Evolutionary conservation across 2,797 vertebrate genomes (phyloP).

Genomic region (Megalops cyprinoides): DNA sequence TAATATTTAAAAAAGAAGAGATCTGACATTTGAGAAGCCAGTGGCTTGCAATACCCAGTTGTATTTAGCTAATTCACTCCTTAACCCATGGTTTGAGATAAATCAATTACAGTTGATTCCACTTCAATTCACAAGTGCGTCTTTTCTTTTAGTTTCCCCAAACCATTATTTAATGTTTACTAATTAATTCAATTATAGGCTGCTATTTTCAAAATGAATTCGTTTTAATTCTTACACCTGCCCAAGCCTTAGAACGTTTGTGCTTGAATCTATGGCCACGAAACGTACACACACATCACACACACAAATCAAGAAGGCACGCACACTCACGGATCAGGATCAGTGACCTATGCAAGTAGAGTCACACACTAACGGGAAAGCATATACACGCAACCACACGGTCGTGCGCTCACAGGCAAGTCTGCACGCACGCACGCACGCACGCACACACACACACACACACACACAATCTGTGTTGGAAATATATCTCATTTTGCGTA

Average conservation of each 20-base stretch:
- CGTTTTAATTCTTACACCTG: constrained; percentile 16
- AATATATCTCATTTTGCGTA: too few relatives aligned
- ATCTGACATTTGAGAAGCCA: constrained; percentile 90
- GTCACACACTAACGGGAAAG: neutral
- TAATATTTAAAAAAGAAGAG: constrained; percentile 85
- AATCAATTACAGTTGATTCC: constrained; percentile 93
- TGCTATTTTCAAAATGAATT: constrained; percentile 27
- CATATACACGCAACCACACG: constrained; percentile 15
- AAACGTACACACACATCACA: neutral
- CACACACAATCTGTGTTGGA: neutral
- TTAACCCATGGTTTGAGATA: constrained; percentile 91
- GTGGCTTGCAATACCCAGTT: constrained; percentile 91
- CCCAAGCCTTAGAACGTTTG: neutral
- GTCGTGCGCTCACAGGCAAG: neutral
- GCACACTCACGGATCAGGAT: neutral
- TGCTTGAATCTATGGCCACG: neutral
- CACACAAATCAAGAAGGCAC: constrained; percentile 1
- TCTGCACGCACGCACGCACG: too few relatives aligned
- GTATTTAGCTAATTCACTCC: constrained; percentile 94
- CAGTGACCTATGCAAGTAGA: constrained; percentile 20
- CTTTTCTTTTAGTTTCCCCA: constrained; percentile 42
- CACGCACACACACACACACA: neutral
- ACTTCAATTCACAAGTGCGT: constrained; percentile 87
- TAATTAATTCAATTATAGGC: constrained; percentile 38
- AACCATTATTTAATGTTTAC: constrained; percentile 38